Evolutionary conservation across 2,113 vertebrate genomes (phyloP).

Genomic region (Tricholaema leucomelas): DNA sequence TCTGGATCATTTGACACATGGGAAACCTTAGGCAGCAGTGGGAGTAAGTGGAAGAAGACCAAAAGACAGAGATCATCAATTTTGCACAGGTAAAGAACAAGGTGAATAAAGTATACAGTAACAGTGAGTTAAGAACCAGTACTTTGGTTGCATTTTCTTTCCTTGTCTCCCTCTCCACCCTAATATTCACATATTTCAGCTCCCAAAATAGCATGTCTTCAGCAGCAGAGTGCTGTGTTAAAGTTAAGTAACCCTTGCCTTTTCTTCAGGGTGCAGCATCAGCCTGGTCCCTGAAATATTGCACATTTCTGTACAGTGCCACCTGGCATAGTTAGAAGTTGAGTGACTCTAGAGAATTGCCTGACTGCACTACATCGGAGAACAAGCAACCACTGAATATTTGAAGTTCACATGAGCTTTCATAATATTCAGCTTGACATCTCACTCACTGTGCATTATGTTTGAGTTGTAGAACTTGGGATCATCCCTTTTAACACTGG

Average conservation of each 20-base stretch:
- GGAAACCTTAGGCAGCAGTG: background rate
- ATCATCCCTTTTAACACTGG: slow-evolving; percentile 82
- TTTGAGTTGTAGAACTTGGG: slow-evolving; percentile 90
- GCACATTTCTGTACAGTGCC: background rate
- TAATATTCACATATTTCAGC: background rate
- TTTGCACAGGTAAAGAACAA: background rate
- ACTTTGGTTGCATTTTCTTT: background rate
- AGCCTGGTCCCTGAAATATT: background rate
- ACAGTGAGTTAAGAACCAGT: background rate
- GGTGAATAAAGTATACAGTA: background rate
- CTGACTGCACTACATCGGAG: background rate
- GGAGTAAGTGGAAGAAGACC: background rate
- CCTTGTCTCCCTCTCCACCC: background rate
- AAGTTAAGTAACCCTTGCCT: background rate
- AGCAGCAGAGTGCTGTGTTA: background rate
- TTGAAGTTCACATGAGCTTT: background rate
- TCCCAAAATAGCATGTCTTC: background rate
- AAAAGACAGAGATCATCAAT: background rate
- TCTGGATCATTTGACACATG: background rate
- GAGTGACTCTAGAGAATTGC: background rate
- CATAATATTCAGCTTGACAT: background rate
- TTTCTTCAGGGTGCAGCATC: background rate
- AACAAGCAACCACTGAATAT: background rate
- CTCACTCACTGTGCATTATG: slow-evolving; percentile 91
- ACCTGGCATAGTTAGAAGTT: background rate